Evolutionary conservation across 1,140 invertebrate genomes (phyloP).

Genomic region (Scaptodrosophila lebanonensis): DNA sequence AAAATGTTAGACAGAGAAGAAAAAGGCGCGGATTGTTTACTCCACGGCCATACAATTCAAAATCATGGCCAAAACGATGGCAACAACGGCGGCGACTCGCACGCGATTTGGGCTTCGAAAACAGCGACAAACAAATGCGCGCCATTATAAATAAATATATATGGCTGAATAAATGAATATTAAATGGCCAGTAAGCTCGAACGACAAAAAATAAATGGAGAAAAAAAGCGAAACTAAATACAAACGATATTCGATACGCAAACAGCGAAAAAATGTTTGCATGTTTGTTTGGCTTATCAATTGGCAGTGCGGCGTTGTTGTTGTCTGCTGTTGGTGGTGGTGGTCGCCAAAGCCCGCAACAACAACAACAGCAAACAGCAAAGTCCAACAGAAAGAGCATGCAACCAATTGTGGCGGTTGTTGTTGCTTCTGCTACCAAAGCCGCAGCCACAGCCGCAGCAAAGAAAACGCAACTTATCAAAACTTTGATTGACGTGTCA

Average conservation of each 20-base stretch:
- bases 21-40: too few relatives aligned
- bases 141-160: constrained; percentile 60
- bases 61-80: constrained; percentile 56
- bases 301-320: constrained; percentile 34
- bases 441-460: constrained; percentile 17
- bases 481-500: constrained; percentile 50
- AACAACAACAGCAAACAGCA: constrained; percentile 3
- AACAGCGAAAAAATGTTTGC: constrained; percentile 60
- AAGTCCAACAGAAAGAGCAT: constrained; percentile 11
- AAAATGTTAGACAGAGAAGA: too few relatives aligned
- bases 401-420: too few relatives aligned
- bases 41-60: constrained; percentile 56
- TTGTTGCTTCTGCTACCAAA: constrained; percentile 48
- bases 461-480: constrained; percentile 29
- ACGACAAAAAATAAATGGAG: constrained; percentile 25
- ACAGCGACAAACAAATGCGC: constrained; percentile 28
- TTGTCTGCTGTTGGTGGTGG: not conserved
- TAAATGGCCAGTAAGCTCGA: constrained; percentile 54
- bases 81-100: constrained; percentile 37
- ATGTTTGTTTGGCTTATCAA: constrained; percentile 59
- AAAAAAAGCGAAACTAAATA: constrained; percentile 14
- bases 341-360: constrained; percentile 7
- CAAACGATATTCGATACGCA: constrained; percentile 57
- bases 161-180: constrained; percentile 72
- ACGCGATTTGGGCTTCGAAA: constrained; percentile 55